These are phyloP conservation scores for Cacoxenus indagator DNA, from an alignment of 2,888 invertebrate genomes.

Conservation along the genomic window DNA sequence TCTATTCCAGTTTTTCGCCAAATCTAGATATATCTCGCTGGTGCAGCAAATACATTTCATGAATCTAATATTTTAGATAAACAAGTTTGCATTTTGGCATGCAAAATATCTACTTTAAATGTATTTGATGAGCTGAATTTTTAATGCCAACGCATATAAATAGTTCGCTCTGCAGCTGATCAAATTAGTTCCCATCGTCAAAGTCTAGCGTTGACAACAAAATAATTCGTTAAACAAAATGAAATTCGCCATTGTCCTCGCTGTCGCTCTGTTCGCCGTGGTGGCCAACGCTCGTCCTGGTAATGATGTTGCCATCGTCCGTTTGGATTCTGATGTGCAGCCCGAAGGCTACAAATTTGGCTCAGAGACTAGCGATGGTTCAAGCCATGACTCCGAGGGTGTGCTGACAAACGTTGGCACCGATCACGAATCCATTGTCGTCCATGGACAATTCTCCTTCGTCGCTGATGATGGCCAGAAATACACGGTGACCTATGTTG, in stretches of 20 bases:
- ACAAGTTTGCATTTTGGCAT: background rate
- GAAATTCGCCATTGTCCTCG: constrained; percentile 62
- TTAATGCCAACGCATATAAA: background rate
- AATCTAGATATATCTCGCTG: too few relatives aligned
- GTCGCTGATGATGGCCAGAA: constrained; percentile 43
- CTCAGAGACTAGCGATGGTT: constrained; percentile 52
- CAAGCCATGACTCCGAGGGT: constrained; percentile 40
- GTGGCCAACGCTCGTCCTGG: constrained; percentile 44
- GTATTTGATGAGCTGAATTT: background rate
- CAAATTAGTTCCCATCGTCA: background rate
- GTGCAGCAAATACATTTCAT: too few relatives aligned
- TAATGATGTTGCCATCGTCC: constrained; percentile 66
- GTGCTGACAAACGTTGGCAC: constrained; percentile 33
- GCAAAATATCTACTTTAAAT: background rate
- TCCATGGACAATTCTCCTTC: constrained; percentile 45
- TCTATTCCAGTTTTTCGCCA: too few relatives aligned
- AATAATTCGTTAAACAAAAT: too few relatives aligned
- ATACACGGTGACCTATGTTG: constrained; percentile 45
- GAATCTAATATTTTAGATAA: background rate
- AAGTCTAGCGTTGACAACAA: background rate
- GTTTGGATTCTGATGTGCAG: constrained; percentile 72
- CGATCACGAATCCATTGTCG: constrained; percentile 44
- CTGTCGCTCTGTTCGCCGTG: constrained; percentile 66
- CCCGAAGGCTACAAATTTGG: constrained; percentile 74
- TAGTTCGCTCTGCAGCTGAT: background rate